Conservation (phyloP, 2,888 invertebrate species). For the Drosophila dives region DNA sequence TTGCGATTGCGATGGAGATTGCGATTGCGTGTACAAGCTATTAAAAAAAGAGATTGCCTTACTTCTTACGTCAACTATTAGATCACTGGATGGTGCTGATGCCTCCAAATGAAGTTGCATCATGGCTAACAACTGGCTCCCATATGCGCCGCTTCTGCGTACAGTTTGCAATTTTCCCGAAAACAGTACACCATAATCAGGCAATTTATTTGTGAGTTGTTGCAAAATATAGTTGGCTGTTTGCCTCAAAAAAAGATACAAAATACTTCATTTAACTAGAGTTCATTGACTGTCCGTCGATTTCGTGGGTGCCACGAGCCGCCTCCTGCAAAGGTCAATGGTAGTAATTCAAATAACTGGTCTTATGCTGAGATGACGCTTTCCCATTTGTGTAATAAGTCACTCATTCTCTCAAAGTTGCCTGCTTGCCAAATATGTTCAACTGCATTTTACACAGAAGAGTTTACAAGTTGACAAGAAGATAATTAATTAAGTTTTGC, state of each 20-base stretch:
- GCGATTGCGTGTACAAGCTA: constrained; percentile 8
- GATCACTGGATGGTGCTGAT: constrained; percentile 24
- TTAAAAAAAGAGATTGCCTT: constrained; percentile 14
- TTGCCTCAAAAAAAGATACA: neutral
- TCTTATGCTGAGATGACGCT: constrained; percentile 22
- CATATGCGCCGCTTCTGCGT: neutral
- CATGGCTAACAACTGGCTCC: constrained; percentile 9
- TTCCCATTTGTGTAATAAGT: constrained; percentile 5
- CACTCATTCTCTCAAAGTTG: constrained; percentile 24
- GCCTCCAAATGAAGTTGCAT: constrained; percentile 33
- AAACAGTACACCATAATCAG: neutral
- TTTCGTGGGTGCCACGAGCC: constrained; percentile 17
- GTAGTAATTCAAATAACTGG: constrained; percentile 37
- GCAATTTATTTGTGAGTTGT: neutral
- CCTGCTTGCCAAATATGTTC: neutral
- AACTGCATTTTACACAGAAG: neutral
- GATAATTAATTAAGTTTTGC: neutral
- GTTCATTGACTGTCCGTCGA: constrained; percentile 39
- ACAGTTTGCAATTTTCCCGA: neutral
- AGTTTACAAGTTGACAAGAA: neutral
- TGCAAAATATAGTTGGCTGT: neutral
- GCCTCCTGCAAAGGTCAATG: constrained; percentile 53
- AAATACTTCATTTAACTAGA: constrained; percentile 1
- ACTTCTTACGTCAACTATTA: constrained; percentile 14
- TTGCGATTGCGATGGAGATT: constrained; percentile 24